Evolutionary conservation across 2,888 invertebrate genomes (phyloP).

Genomic region (Morpho deidamia): DNA sequence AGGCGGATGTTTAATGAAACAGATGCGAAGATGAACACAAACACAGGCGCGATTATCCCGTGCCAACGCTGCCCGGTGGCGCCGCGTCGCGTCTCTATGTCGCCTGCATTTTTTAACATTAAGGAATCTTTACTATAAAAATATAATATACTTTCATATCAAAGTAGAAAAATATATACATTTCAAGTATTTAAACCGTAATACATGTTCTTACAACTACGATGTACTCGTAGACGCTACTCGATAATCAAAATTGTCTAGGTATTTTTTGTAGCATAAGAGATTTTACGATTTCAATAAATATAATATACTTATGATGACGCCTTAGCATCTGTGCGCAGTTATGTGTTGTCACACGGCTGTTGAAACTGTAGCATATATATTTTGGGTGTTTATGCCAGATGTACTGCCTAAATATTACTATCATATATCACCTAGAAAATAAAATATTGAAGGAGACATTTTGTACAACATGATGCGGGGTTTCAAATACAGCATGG

Average conservation of each 20-base stretch:
- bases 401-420: too few species aligned
- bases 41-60: conserved; percentile 45
- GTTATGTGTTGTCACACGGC: conserved; percentile 2
- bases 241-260: conserved; percentile 13
- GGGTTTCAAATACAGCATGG: too few species aligned
- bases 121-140: conserved; percentile 32
- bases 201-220: background rate
- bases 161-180: too few species aligned
- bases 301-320: conserved; percentile 9
- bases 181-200: too few species aligned
- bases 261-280: conserved; percentile 11
- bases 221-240: background rate
- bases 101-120: conserved; percentile 53
- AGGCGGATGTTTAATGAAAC: conserved; percentile 67
- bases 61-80: conserved; percentile 63
- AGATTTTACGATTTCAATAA: conserved; percentile 13
- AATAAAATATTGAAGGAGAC: background rate
- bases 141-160: background rate
- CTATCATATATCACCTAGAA: too few species aligned
- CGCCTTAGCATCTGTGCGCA: conserved; percentile 15
- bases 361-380: background rate
- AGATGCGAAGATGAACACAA: conserved; percentile 69
- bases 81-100: conserved; percentile 51
- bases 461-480: too few species aligned
- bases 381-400: conserved; percentile 1